Percentiles rank a stretch among this genome's conserved stretches.
Conservation (phyloP, 2,113 vertebrate species). For the Gallinago paraguaiae region DNA sequence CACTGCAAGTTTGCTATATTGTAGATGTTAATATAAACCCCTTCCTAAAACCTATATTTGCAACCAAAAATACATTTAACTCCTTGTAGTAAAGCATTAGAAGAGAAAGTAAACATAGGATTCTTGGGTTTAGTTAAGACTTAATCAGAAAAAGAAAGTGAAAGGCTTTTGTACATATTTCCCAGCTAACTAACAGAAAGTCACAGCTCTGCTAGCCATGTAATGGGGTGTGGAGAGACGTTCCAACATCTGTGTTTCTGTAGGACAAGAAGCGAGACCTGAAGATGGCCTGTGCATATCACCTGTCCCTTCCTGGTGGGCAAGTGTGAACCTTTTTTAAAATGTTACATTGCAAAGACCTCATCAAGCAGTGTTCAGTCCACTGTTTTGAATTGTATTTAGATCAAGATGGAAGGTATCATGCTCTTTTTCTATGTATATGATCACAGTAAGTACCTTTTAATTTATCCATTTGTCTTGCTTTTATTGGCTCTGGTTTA, state of each 20-base stretch:
- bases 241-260: background rate
- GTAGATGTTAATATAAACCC: fast-evolving
- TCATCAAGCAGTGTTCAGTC: background rate
- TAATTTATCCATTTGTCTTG: background rate
- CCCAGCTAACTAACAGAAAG: background rate
- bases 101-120: background rate
- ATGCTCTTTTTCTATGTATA: background rate
- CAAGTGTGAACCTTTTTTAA: background rate
- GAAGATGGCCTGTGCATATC: background rate
- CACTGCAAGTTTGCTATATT: background rate
- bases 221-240: background rate
- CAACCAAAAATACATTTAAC: background rate
- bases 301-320: background rate
- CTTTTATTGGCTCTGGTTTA: background rate
- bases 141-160: background rate
- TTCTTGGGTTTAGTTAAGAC: background rate
- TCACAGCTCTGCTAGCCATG: background rate
- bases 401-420: background rate
- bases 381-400: background rate
- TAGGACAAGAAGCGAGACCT: background rate
- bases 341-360: background rate
- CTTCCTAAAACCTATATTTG: background rate
- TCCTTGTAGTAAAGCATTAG: background rate
- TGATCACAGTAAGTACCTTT: background rate
- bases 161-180: background rate